A percentile compares a stretch with the other conserved stretches of the same genome.
phyloP scores from a whole-genome alignment of 1,140 invertebrate species.

The Dinoponera quadriceps region DNA sequence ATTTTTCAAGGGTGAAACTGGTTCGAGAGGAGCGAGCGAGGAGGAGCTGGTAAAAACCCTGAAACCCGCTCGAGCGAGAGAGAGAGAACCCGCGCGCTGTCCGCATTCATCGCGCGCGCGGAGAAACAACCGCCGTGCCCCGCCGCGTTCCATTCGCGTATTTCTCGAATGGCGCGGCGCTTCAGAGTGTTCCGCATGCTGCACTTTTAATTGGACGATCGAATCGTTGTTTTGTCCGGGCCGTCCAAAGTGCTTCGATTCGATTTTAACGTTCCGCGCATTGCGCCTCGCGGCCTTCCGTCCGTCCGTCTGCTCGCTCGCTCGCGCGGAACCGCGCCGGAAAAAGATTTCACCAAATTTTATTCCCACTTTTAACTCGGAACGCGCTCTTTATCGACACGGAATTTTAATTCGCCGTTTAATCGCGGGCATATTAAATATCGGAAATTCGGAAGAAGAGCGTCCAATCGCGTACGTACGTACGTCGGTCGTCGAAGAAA shows the following conservation, averaged over 20 bases:
- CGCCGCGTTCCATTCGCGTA: conserved; percentile 63
- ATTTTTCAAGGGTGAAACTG: conserved; percentile 39
- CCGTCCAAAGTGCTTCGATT: conserved; percentile 57
- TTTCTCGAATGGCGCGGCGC: conserved; percentile 69
- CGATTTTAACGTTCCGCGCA: conserved; percentile 36
- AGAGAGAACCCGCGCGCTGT: conserved; percentile 10
- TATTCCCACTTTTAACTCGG: neutral
- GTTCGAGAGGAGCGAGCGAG: neutral
- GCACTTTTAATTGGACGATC: conserved; percentile 72
- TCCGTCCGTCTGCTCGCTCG: neutral
- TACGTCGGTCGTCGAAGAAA: too few species aligned
- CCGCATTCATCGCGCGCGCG: conserved; percentile 56
- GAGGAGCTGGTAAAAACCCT: conserved; percentile 6
- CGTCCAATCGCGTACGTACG: too few species aligned
- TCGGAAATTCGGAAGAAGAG: neutral
- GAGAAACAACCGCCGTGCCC: conserved; percentile 53
- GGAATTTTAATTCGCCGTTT: neutral
- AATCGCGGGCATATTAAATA: neutral
- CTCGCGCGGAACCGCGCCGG: neutral
- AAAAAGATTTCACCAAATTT: conserved; percentile 1
- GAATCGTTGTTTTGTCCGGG: conserved; percentile 70
- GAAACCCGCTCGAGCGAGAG: conserved; percentile 7
- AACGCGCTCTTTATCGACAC: neutral
- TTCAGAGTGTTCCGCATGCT: conserved; percentile 64
- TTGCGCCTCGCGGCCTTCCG: neutral